Evolutionary conservation across 2,797 vertebrate genomes (phyloP).

Genomic region (Cryptoblepharus egeriae): DNA sequence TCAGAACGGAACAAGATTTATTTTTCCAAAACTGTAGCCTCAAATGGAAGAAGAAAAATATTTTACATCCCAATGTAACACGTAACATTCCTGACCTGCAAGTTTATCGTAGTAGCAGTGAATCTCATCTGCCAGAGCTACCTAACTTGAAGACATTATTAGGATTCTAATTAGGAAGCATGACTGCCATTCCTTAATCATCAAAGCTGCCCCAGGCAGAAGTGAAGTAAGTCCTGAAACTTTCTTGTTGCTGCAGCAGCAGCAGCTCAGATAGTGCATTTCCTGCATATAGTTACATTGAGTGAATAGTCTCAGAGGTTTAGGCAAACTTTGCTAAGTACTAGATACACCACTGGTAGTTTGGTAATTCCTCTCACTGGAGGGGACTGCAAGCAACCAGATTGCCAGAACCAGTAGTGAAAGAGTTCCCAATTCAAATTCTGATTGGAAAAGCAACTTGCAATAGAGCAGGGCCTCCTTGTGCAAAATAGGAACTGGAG

Average conservation of each 20-base stretch:
- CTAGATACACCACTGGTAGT: background rate
- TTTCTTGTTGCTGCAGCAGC: background rate
- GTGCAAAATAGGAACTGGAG: slow-evolving; percentile 48
- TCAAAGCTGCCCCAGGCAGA: background rate
- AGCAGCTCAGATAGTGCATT: background rate
- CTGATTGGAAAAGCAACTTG: background rate
- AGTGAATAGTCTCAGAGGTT: background rate
- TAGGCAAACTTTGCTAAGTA: background rate
- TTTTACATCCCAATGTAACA: background rate
- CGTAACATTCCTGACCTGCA: background rate
- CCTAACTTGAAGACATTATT: background rate
- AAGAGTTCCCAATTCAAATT: background rate
- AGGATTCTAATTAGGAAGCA: background rate
- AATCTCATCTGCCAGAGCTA: background rate
- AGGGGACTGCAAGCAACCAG: background rate
- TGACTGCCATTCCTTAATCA: background rate
- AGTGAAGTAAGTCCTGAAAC: background rate
- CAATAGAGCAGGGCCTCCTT: slow-evolving; percentile 12
- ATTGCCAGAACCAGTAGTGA: background rate
- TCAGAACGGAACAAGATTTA: slow-evolving; percentile 31
- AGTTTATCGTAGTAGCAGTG: background rate
- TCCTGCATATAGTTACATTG: background rate
- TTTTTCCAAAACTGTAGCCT: slow-evolving; percentile 25
- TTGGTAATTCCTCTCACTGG: background rate
- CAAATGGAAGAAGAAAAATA: background rate